phyloP scores from a whole-genome alignment of 1,140 invertebrate genomes.

The Agrilus planipennis region DNA sequence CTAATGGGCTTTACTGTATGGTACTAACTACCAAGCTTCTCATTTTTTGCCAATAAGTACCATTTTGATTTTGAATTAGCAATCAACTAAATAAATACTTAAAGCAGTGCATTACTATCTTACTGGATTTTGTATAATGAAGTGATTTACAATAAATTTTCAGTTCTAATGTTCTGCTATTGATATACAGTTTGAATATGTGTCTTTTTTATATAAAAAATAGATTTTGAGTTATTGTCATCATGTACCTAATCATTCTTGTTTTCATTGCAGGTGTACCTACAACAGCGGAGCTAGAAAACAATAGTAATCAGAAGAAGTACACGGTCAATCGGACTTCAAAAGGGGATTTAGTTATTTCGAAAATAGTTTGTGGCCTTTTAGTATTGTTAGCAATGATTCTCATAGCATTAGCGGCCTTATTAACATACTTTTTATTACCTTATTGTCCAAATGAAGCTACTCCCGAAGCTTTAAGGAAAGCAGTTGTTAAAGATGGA shows the following conservation, averaged over 20 bases:
- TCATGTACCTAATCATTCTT: background rate
- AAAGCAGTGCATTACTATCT: too few relatives aligned
- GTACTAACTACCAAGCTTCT: too few relatives aligned
- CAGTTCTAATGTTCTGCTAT: too few relatives aligned
- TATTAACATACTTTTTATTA: slow-evolving; percentile 27
- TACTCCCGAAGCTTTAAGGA: slow-evolving; percentile 12
- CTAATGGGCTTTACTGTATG: too few relatives aligned
- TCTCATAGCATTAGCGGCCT: slow-evolving; percentile 23
- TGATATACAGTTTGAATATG: too few relatives aligned
- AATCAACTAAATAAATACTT: too few relatives aligned
- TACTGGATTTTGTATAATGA: too few relatives aligned
- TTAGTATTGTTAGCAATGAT: slow-evolving; percentile 27
- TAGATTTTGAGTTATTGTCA: too few relatives aligned
- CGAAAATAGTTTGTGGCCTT: slow-evolving; percentile 24
- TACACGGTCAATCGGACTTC: slow-evolving; percentile 27
- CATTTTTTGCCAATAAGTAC: too few relatives aligned
- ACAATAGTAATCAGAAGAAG: slow-evolving; percentile 27
- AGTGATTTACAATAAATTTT: too few relatives aligned
- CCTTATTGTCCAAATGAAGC: slow-evolving; percentile 18
- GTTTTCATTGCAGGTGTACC: slow-evolving; percentile 24
- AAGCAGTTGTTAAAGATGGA: background rate
- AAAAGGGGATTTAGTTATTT: slow-evolving; percentile 20
- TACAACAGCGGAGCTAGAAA: slow-evolving; percentile 25
- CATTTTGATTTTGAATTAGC: too few relatives aligned
- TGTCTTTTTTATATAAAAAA: too few relatives aligned